These are phyloP conservation scores for Teleiodes luculella DNA, from an alignment of 2,888 invertebrate genomes.

Conservation along the genomic window DNA sequence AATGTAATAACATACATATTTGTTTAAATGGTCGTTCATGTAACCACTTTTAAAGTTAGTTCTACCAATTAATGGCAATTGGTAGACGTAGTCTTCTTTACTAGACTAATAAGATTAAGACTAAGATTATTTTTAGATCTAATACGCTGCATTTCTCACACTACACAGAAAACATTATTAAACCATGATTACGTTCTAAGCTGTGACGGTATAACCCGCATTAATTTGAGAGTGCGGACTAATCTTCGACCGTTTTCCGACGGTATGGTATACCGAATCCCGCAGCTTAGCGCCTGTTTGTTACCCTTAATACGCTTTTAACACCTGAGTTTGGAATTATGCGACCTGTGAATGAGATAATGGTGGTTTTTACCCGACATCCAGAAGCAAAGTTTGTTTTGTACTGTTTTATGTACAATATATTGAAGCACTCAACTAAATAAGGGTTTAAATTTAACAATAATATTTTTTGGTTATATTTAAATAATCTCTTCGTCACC, in stretches of 20 bases:
- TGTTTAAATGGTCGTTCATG: too few relatives aligned
- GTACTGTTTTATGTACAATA: not conserved
- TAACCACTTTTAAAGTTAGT: too few relatives aligned
- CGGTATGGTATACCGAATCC: slow-evolving; percentile 61
- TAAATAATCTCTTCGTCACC: too few relatives aligned
- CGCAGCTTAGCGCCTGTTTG: slow-evolving; percentile 73
- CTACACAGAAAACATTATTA: slow-evolving; percentile 17
- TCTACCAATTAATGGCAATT: too few relatives aligned
- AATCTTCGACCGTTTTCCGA: slow-evolving; percentile 69
- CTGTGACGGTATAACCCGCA: slow-evolving; percentile 56
- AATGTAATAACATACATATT: too few relatives aligned
- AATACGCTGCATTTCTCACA: not conserved
- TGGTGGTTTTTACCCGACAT: slow-evolving; percentile 39
- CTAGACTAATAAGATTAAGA: not conserved
- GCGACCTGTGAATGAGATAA: slow-evolving; percentile 49
- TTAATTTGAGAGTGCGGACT: slow-evolving; percentile 61
- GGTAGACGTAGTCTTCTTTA: too few relatives aligned
- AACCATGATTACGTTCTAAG: slow-evolving; percentile 44
- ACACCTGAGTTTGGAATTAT: slow-evolving; percentile 51
- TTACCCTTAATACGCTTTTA: slow-evolving; percentile 69
- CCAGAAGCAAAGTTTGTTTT: not conserved
- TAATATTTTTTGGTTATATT: too few relatives aligned
- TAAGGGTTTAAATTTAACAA: too few relatives aligned
- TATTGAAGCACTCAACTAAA: not conserved
- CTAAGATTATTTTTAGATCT: not conserved